Evolutionary conservation across 2,113 vertebrate genomes (phyloP), one percentile per base, ranked within the genome.

Genomic region (Crocuta crocuta): DNA sequence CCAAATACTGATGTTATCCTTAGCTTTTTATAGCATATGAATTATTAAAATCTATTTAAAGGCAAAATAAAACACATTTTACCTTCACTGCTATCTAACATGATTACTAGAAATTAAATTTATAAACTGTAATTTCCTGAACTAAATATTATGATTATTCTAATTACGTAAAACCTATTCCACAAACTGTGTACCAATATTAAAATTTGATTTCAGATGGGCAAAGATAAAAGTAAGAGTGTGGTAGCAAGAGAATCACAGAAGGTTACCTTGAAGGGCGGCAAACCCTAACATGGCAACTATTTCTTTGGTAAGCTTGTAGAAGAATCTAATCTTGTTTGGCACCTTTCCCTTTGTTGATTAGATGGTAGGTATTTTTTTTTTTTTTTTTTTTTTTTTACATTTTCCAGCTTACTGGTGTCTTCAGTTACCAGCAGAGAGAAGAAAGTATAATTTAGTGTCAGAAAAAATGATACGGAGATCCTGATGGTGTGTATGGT

Each of bases 101-200:
- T 68, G 13, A 71, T 28, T 53, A 85, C 39, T 70, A 39, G n/a
- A 71, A 78, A n/a, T 70, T 78, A 91, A 95, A 86, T 71, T 73
- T 91, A 81, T 39, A 78, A 71, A 76, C 16, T 78, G 10, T 84
- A 61, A 82, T 97, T 97, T 88, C 33, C 31, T 86, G 2, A 24
- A 50, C 19, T 91, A 74, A 73, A 96, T 89, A 55, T 71, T 93
- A 68, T n/a, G 5, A 35, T 93, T 95, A 5, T 55, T 92, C 89
- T 9, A 94, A n/a, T 68, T 90, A 73, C 39, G 17, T 90, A 80
- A 83, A 82, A 88, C 3, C 7, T 45, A 86, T 73, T 87, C 92
- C 7, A 82, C 19, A 90, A 97, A 76, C 50, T 58, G 65, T 79
- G 28, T 87, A 12, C 17, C 7, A 26, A 5, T 90, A 76, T 58